Base-by-base conservation (phyloP, 2,113 vertebrate genomes). In the Morphnarchus princeps region DNA sequence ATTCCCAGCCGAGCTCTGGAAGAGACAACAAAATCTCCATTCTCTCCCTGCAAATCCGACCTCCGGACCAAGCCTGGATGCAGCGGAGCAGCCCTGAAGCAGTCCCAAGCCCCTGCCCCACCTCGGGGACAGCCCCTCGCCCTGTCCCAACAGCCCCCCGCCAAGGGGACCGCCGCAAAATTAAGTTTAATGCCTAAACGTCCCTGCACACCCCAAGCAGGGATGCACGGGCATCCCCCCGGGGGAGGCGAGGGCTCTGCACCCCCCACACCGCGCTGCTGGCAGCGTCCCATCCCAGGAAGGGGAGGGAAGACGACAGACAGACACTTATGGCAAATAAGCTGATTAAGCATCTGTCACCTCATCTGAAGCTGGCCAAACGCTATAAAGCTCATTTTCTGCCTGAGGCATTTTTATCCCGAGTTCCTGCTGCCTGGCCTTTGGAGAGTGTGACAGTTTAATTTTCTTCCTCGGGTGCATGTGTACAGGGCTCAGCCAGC, bases 381-480 rank as follows among this genome's bases (percentile, higher is more conserved):
- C 78, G 31, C 93, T 80, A 47, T 8, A 78, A 94, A 97, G 90
- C 88, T 97, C 88, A 96, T 97, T 95, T 93, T 97, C 97, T 81
- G 85, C 94, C 86, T 4, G 55, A 72, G 49, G 66, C 34, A 66
- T 91, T 95, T 94, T 96, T 82, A 94, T 94, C 87, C 66, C 28
- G 7, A 7, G 65, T 66, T 81, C 74, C 79, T 87, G 81, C 87
- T 77, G 92, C 88, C 79, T 14, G 25, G 76, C 82, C 87, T 84
- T 71, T 2, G 7, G 19, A 17, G 43, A 59, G 29, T 5, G 21
- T 3, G 17, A 66, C 65, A 34, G 67, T 77, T 88, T 52, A 54
- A 71, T 73, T 80, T 40, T 31, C 76, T 86, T 7, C 29, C 1
- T 6, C 3, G 18, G 86, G 67, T 24, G 7, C 66, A 34, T 1